Conservation (phyloP, 2,797 vertebrate species). For the Anniella stebbinsi region DNA sequence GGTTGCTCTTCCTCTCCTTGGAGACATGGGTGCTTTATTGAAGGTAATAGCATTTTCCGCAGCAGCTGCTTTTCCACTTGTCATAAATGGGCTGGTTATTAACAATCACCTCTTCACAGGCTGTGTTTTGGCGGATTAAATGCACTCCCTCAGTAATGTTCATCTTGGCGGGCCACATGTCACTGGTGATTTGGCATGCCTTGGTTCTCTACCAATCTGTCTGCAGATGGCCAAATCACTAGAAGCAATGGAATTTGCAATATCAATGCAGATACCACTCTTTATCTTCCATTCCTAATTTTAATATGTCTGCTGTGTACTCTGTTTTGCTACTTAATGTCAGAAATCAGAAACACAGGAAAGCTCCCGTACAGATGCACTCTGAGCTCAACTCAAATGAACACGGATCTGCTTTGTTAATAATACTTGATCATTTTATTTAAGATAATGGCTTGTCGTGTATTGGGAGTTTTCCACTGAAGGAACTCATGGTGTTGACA, state of each 20-base stretch:
- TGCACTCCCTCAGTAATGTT: neutral
- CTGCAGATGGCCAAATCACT: neutral
- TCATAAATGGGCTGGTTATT: conserved; percentile 12
- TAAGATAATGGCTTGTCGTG: neutral
- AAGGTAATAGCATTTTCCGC: conserved; percentile 85
- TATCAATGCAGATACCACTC: neutral
- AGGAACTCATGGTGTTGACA: neutral
- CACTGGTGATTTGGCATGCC: neutral
- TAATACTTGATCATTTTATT: conserved; percentile 1
- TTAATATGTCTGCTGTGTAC: neutral
- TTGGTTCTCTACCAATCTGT: neutral
- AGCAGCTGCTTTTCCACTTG: conserved; percentile 13
- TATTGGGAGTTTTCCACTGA: neutral
- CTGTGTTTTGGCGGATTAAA: neutral
- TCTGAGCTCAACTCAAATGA: neutral
- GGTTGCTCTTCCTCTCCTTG: conserved; percentile 94
- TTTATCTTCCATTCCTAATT: neutral
- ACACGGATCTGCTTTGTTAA: neutral
- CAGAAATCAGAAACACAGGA: neutral
- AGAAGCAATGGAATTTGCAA: neutral
- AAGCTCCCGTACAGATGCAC: neutral
- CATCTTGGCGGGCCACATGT: too few relatives aligned
- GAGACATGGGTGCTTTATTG: conserved; percentile 90
- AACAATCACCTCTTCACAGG: neutral
- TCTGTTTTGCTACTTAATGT: neutral